Base-by-base conservation (phyloP, 2,113 vertebrate species). In the Xiphophorus maculatus region DNA sequence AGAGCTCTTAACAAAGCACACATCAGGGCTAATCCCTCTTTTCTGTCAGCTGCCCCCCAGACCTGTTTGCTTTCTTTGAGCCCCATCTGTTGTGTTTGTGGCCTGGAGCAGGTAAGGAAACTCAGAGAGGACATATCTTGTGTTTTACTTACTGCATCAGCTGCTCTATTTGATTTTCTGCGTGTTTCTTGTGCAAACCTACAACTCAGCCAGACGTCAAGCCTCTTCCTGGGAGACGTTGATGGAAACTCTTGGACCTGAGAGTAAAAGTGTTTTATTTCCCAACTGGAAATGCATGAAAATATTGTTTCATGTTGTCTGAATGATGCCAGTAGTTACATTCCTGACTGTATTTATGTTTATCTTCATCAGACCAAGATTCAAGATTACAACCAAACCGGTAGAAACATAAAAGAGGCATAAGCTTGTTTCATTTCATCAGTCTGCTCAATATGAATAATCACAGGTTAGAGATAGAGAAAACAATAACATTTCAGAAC, bases 1-100 rank as follows among this genome's bases (percentile, higher is more conserved):
- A 58, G 80, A 86, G 82, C 79, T 81, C 73, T 83, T 81, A 86
- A 87, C 89, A 92, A 90, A 90, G 85, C 88, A 84, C 86, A 82
- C 86, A 76, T 67, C 71, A 66, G 48, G 72, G 84, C 70, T 93
- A 89, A 94, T 93, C 91, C 86, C 65, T 82, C 90, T 82, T 86
- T 91, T 91, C 85, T 90, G 48, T 61, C 63, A 44, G 63, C 74
- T 70, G 64, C 63, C 76, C 51, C 19, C 19, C 78, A 71, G 32
- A 48, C 76, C 66, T 89, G 84, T 92, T 87, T 88, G 84, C 90
- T 90, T 87, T 87, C 79, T 87, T 85, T 62, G 25, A 76, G 74
- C 77, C 83, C 81, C 81, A 74, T 85, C 85, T 79, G 86, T 37
- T 83, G 82, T 76, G 75, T 64, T 77, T 65, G 42, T 77, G 62